Percentiles rank a stretch among this genome's conserved stretches.
Conservation (phyloP, 2,888 invertebrate genomes). For the Brachyptera risi region DNA sequence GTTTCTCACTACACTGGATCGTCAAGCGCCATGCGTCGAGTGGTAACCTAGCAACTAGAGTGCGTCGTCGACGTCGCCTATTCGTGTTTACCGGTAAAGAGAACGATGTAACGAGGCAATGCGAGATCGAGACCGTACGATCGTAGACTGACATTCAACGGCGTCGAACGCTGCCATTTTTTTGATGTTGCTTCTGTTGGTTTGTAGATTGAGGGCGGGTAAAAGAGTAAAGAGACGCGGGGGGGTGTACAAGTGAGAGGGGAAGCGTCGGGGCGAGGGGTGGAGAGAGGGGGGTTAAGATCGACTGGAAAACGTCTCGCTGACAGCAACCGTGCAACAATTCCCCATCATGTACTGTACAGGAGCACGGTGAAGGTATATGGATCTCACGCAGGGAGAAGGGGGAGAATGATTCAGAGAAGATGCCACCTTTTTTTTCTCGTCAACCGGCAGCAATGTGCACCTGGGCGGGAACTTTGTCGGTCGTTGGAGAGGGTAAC, state of each 20-base stretch:
- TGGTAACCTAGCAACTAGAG: conserved; percentile 4
- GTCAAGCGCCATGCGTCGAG: background rate
- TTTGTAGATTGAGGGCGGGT: conserved; percentile 50
- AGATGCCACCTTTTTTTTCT: conserved; percentile 22
- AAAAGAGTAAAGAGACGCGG: conserved; percentile 46
- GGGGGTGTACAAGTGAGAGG: conserved; percentile 53
- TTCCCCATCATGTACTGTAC: conserved; percentile 20
- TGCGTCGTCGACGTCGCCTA: background rate
- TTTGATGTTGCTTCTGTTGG: conserved; percentile 42
- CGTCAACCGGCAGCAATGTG: conserved; percentile 4
- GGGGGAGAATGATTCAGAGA: conserved; percentile 1
- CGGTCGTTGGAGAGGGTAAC: conserved; percentile 1
- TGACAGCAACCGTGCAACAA: conserved; percentile 30
- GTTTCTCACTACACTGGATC: no score
- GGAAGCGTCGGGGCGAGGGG: conserved; percentile 36
- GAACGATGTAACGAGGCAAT: background rate
- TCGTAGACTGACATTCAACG: conserved; percentile 36
- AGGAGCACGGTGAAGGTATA: background rate
- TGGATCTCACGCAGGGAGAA: background rate
- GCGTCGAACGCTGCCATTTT: conserved; percentile 51
- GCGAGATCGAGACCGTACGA: conserved; percentile 1
- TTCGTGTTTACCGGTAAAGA: background rate
- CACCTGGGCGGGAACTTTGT: conserved; percentile 23
- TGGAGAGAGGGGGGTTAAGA: conserved; percentile 35
- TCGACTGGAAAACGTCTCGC: conserved; percentile 32